Percentiles rank a stretch among this genome's conserved stretches.
phyloP scores from a whole-genome alignment of 1,140 invertebrate species.

The Aphaenogaster rudis region DNA sequence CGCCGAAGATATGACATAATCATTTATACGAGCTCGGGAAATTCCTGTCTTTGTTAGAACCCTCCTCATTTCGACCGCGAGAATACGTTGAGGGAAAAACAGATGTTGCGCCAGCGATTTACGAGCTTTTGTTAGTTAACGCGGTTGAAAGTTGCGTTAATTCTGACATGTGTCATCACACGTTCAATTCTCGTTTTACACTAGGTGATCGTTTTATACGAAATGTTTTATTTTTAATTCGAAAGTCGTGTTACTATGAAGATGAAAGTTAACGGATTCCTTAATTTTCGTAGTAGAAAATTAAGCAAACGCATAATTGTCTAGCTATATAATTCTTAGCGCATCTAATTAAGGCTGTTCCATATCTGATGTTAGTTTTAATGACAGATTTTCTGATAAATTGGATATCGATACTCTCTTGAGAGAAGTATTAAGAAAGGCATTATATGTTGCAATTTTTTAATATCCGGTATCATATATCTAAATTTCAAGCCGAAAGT shows the following conservation, averaged over 20 bases:
- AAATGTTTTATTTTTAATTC: not conserved
- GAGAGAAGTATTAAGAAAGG: not conserved
- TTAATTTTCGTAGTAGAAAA: not conserved
- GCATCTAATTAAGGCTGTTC: not conserved
- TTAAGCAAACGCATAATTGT: not conserved
- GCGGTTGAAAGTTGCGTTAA: not conserved
- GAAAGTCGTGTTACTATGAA: not conserved
- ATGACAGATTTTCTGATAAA: not conserved
- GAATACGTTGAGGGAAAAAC: not conserved
- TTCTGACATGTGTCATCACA: not conserved
- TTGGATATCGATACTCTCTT: not conserved
- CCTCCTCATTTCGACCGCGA: not conserved
- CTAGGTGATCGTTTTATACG: not conserved
- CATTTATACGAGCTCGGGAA: not conserved
- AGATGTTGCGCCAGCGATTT: conserved; percentile 38
- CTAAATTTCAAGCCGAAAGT: not conserved
- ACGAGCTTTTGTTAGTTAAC: conserved; percentile 51
- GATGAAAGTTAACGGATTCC: not conserved
- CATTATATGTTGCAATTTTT: not conserved
- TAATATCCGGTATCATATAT: not conserved
- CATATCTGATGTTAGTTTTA: not conserved
- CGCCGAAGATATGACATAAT: conserved; percentile 27
- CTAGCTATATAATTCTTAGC: not conserved
- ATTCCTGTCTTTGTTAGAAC: conserved; percentile 35
- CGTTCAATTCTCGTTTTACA: not conserved